Base-by-base conservation (phyloP, 2,888 invertebrate species). In the Merodon equestris region DNA sequence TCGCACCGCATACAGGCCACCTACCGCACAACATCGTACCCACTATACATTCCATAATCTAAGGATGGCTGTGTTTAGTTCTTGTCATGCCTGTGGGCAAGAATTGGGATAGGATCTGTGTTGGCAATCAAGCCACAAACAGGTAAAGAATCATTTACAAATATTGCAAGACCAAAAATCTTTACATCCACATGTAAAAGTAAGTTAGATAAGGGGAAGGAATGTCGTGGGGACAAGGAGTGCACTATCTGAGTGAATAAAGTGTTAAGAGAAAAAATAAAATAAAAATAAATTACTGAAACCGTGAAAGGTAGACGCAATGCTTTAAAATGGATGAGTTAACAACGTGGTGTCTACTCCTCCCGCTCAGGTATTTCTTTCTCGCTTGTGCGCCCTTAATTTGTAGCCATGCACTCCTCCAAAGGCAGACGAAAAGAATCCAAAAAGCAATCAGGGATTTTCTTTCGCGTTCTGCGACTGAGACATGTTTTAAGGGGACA, bases 41-140 rank as follows among this genome's bases (percentile, higher is more conserved):
- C 7, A 27, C 27, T 27, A 27, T 27, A 58, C 64, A 74, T 74
- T 79, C 60, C 58, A 61, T 64, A 64, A 40, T 60, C 66, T 45
- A 61, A 71, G 71, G 66, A 76, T 76, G 66, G 9, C 60, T 71
- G 47, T 48, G 17, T 14, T 60, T 51, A 40, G 27, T 57, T 14
- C 36, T 18, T 47, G 13, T 50, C 19, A 40, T 48, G 38, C 34
- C 73, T 63, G 58, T 54, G 44, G n/a, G 57, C 51, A 77, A 61
- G 63, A 72, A 77, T 72, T 66, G 76, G 61, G 67, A 77, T 73
- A 68, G 74, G 68, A 74, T 79, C 66, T 79, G 68, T 70, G 68
- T 70, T 74, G 68, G 79, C 53, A 68, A 70, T 40, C 54, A 38
- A 38, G 53, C 54, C 18, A 50, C 50, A 56, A n/a, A 38, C 53